Percentiles rank a stretch among this genome's conserved stretches.
phyloP scores from a whole-genome alignment of 2,113 vertebrate genomes.

The Bolborhynchus lineola region DNA sequence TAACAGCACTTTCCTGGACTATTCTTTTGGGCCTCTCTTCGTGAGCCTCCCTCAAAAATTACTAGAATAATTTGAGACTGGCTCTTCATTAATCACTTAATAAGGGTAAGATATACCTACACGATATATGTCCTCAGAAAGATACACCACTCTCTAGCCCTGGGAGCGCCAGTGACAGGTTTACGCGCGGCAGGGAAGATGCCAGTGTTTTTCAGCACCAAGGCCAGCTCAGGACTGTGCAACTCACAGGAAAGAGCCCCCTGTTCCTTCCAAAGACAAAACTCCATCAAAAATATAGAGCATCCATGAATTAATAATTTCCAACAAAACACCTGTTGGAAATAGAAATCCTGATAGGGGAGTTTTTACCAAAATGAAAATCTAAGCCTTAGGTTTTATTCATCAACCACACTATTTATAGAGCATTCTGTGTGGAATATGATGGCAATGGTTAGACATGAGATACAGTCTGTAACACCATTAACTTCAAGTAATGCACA shows the following conservation, averaged over 20 bases:
- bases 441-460: not conserved
- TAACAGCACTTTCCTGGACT: not conserved
- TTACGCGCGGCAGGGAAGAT: accelerated
- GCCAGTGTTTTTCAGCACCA: not conserved
- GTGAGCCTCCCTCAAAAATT: not conserved
- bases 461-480: not conserved
- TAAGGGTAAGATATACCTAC: not conserved
- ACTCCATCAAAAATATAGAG: not conserved
- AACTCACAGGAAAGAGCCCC: not conserved
- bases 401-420: not conserved
- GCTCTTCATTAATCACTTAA: not conserved
- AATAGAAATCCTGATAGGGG: not conserved
- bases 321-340: not conserved
- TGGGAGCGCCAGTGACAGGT: not conserved
- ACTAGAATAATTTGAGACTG: not conserved
- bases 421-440: not conserved
- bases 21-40: not conserved
- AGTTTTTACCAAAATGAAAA: not conserved
- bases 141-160: not conserved
- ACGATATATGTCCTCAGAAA: not conserved
- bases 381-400: not conserved
- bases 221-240: not conserved
- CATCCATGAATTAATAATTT: not conserved
- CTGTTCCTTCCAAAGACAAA: not conserved
- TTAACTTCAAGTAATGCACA: not conserved